Base-by-base conservation (phyloP, 92 coral and sea anemone genomes). In the Parazoanthus atlanticus region DNA sequence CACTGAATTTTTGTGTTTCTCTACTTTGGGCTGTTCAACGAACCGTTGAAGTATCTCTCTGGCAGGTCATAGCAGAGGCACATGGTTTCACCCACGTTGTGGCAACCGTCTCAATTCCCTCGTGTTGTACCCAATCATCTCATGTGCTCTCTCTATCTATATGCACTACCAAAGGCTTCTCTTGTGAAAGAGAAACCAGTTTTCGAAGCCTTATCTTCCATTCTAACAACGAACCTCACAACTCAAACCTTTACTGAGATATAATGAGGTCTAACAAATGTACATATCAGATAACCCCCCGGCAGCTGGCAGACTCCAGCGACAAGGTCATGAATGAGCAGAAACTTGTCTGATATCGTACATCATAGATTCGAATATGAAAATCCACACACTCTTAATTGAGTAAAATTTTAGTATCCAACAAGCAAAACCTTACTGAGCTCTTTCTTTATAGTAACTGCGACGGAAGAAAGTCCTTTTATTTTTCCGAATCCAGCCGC, bases 41-140 rank as follows among this genome's bases (percentile, higher is more conserved):
- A 84, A 84, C 87, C 87, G 78, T 84, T 84, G 67, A 84, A 84
- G 40, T 23, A 7, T 69, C 86, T 67, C 74, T 43, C 58, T 40
- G 9, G 64, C 78, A 31, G 78, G 77, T 84, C 66, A 47, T 19
- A 28, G 28, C 64, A 26, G 26, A 65, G 78, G 87, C 78, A 84
- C 87, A 67, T 84, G 87, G 87, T 61, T 81, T 16, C 13, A 10
- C 15, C 66, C 73, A 58, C 86, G 61, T 40, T 1, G 64, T 67
- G 70, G 34, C 33, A 28, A 31, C 54, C 41, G 31, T 69, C 12
- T 29, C 25, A 19, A 13, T 11, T 41, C 6, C 29, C 75, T 65
- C 73, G 8, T 28, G 76, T 82, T 66, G 71, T 66, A 47, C 66
- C 52, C 15, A 12, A 26, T 32, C 9, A n/a, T 77, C 30, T 41